These are phyloP conservation scores for Passer montanus DNA, from an alignment of 2,113 vertebrate genomes.

Conservation along the genomic window DNA sequence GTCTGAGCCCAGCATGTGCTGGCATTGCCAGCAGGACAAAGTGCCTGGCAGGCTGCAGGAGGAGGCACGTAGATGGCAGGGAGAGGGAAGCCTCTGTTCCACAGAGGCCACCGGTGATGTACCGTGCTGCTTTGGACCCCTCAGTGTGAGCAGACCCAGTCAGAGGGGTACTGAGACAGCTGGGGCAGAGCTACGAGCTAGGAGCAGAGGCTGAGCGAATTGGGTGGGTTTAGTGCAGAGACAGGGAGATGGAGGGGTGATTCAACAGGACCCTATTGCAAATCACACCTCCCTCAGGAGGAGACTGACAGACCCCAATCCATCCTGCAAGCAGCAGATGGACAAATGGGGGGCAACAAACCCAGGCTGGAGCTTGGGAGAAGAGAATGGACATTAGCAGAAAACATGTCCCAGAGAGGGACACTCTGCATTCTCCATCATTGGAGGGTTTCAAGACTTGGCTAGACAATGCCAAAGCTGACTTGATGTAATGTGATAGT, in stretches of 20 bases:
- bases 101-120: rapidly evolving
- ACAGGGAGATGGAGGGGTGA: neutral
- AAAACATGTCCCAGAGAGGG: neutral
- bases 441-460: neutral
- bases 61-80: rapidly evolving
- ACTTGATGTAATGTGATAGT: neutral
- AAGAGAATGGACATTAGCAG: neutral
- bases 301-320: neutral
- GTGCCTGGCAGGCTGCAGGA: neutral
- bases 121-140: rapidly evolving
- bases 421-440: neutral
- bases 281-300: rapidly evolving
- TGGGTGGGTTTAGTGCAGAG: neutral
- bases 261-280: neutral
- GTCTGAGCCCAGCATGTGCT: neutral
- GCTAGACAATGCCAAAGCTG: neutral
- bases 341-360: neutral
- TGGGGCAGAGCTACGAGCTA: rapidly evolving
- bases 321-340: neutral
- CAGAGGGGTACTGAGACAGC: neutral
- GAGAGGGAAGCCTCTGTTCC: neutral
- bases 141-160: rapidly evolving
- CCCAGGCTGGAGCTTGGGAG: neutral
- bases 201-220: neutral
- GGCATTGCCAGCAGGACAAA: rapidly evolving